Evolutionary conservation across 2,888 invertebrate species (phyloP), one percentile per base, ranked within the genome.

Genomic region (Colostygia pectinataria): DNA sequence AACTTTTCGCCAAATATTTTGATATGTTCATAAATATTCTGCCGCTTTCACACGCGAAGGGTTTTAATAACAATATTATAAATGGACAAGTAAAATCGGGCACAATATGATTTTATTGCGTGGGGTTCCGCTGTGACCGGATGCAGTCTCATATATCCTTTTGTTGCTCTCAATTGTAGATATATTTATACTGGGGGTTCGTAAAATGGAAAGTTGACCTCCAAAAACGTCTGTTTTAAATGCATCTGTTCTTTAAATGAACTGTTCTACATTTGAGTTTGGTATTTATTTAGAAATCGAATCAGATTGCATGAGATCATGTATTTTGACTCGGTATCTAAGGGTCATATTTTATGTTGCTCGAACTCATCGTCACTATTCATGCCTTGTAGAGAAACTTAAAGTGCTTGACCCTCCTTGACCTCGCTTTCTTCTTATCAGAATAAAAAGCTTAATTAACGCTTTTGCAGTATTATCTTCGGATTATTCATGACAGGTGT

Each of bases 1-100:
- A 61, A 60, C 61, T 63, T 71, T 74, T 72, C 66, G 63, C 63
- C 60, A 71, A 69, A 62, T 61, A 66, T 74, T 60, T 70, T 74
- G 73, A 71, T 75, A 66, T 73, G 68, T 75, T 80, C 77, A 82
- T 83, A 80, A 84, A 86, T 83, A 84, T 83, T 77, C 75, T 78
- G 71, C 36, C 57, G 68, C 86, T 86, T 85, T 87, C 67, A 67
- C 74, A 78, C 73, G 71, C 71, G 44, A 77, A 76, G 78, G 77
- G 71, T 63, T 65, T 69, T 71, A 65, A 63, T 66, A 68, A 65
- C 27, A 52, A 59, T 57, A 58, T 55, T 62, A 64, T 65, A 64
- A 65, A 69, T 67, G 65, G 63, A 57, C 53, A 65, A 52, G 60
- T 63, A 65, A 63, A 63, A 66, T 59, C 53, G 46, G 53, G 55